Evolutionary conservation across 1,140 invertebrate genomes (phyloP), one percentile per base, ranked within the genome.

Genomic region (Tenebrio molitor): DNA sequence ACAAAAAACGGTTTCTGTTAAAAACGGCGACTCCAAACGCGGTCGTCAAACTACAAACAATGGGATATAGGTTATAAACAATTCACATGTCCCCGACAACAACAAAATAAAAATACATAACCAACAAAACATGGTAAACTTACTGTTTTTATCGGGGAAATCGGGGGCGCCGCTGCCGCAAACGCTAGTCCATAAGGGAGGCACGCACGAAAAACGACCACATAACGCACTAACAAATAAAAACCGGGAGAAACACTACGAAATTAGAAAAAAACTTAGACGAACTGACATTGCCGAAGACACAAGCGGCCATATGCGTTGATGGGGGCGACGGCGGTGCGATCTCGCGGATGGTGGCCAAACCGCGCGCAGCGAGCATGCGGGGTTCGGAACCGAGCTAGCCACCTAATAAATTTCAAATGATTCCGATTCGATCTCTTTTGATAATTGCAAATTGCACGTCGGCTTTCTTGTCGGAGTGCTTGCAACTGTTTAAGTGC

Each of bases 71-170:
- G 64, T 66, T 66, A 66, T 74, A 68, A 74, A 71, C 69, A 71
- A 67, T 53, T 71, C 73, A 71, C 68, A 74, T 74, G 73, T 71
- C 36, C 41, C 67, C 62, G 62, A 74, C 73, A 74, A 71, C 58
- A 74, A 74, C 69, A 74, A 74, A 25, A 74, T 74, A 74, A 71
- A 71, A 71, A 74, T 74, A 72, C 68, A 71, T 71, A 71, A 74
- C 68, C 73, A 71, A 71, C 66, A 74, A 74, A 74, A 71, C 66
- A 71, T 74, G 73, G 44, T 71, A 29, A 74, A 71, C 69, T 74
- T 74, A 74, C 73, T 14, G 42, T 63, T 41, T 71, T 74, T 66
- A 34, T 66, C 14, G 19, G 16, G 36, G 21, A 33, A 33, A 44
- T 67, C n/a, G 29, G 14, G n/a, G 41, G 23, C 36, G 23, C 2